Evolutionary conservation across 2,888 invertebrate species (phyloP), one percentile per base, ranked within the genome.

Genomic region (Suillia variegata): DNA sequence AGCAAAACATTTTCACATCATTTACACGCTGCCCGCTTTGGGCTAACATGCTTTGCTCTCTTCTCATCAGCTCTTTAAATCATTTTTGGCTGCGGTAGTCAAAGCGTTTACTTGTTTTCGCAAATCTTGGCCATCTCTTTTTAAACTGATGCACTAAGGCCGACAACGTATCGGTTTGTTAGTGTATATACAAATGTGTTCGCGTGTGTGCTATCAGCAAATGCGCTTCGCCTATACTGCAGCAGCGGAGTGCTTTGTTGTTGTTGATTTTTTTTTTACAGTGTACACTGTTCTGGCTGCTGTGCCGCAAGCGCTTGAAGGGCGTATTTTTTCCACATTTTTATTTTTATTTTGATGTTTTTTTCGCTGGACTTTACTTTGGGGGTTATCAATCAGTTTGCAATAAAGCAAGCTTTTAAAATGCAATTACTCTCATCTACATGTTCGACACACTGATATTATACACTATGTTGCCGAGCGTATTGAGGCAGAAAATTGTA

Each of bases 401-500:
- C 38, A n/a, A 38, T 38, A 38, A 6, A 38, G 13, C 38, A 13
- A 31, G 4, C 38, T 13, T 38, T 38, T 38, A 38, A 38, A 38
- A 38, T 4, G 38, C 38, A 45, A 45, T 38, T 38, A 38, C 18
- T 45, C 38, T 26, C 13, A 38, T 38, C 38, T 38, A 38, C 20
- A 4, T 45, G 45, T n/a, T 54, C 38, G 18, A 33, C 54, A 60
- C 61, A 65, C 69, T 73, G 69, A 72, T 75, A 72, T 72, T 74
- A 72, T 71, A 73, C 59, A 71, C 69, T 67, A 70, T 71, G 71
- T 52, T 55, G 70, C 53, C 60, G 54, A n/a, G 53, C 18, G 74
- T 62, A 64, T 70, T 65, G 70, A 62, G 66, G 64, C 75, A 64
- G 57, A 66, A 70, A 74, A 75, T 71, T 71, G 64, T 58, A 58